Base-by-base conservation (phyloP, 2,888 invertebrate genomes). In the Perithous albicinctus region DNA sequence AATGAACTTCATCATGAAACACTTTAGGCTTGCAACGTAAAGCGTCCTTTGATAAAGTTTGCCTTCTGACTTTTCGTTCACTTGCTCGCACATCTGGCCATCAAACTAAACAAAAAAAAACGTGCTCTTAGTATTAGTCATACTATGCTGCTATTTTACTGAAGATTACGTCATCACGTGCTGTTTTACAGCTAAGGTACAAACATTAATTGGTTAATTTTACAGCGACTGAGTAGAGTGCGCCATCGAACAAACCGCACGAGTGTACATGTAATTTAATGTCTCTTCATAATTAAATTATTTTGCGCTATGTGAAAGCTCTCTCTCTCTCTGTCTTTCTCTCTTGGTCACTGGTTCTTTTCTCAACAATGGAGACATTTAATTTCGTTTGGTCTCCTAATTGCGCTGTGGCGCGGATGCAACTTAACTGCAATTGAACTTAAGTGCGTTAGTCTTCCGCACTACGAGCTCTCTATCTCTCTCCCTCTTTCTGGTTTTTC, bases 201-300 rank as follows among this genome's bases (percentile, higher is more conserved):
- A 43, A 70, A 75, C 32, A 66, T 72, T 75, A 78, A 78, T 82
- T 82, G 70, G n/a, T 78, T 78, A 43, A 78, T 82, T n/a, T 70
- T 78, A 75, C 64, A 51, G 41, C 18, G 66, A 15, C 29, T 51
- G 70, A 70, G 70, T 72, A 61, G 48, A 82, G 78, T 43, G 43
- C 20, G 41, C 59, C 61, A 54, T 23, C 63, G 61, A 46, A 63
- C 41, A 35, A n/a, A 51, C 23, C 70, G 12, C 26, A 20, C 18
- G n/a, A 73, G 23, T 59, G 29, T 67, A 18, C 48, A 26, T 46
- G 35, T 51, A 78, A 78, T 56, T 41, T 20, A 80, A 74, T 69
- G 15, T 48, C 56, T 59, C 61, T 75, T 78, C 73, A 73, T 78
- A 67, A 78, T 81, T 72, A 63, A 81, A 18, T 59, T 72, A 18